phyloP scores from a whole-genome alignment of 2,113 vertebrate species.

The Cyphomyrus plagiostoma region DNA sequence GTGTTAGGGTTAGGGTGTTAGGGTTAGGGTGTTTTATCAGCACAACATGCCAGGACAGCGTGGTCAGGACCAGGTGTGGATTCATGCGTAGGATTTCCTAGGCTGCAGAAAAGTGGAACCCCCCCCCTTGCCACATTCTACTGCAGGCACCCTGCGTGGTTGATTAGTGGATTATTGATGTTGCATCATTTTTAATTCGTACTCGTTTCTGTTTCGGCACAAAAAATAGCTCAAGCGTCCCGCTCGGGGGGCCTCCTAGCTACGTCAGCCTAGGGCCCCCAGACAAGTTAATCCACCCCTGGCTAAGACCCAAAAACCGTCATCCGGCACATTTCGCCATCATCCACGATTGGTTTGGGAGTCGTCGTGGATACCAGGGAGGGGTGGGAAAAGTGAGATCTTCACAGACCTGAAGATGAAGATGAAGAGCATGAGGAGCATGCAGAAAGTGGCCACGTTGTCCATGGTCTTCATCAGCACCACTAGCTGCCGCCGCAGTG shows the following conservation, averaged over 20 bases:
- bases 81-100: not conserved
- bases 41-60: not conserved
- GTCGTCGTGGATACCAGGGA: not conserved
- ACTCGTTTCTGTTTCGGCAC: not conserved
- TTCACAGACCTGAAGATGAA: conserved; percentile 89
- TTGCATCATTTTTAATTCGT: not conserved
- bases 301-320: not conserved
- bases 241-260: not conserved
- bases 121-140: not conserved
- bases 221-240: not conserved
- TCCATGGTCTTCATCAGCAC: conserved; percentile 99
- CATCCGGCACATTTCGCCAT: not conserved
- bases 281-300: not conserved
- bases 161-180: not conserved
- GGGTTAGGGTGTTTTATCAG: not conserved
- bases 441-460: conserved; percentile 98
- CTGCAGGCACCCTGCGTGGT: not conserved
- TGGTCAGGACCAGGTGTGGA: not conserved
- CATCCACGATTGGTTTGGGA: not conserved
- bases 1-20: too few species aligned
- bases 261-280: not conserved
- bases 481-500: conserved; percentile 87
- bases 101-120: not conserved
- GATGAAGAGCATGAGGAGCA: conserved; percentile 99
- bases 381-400: not conserved